Percentiles rank a stretch among this genome's conserved stretches.
phyloP scores from a whole-genome alignment of 2,113 vertebrate species.

The Sapayoa aenigma region DNA sequence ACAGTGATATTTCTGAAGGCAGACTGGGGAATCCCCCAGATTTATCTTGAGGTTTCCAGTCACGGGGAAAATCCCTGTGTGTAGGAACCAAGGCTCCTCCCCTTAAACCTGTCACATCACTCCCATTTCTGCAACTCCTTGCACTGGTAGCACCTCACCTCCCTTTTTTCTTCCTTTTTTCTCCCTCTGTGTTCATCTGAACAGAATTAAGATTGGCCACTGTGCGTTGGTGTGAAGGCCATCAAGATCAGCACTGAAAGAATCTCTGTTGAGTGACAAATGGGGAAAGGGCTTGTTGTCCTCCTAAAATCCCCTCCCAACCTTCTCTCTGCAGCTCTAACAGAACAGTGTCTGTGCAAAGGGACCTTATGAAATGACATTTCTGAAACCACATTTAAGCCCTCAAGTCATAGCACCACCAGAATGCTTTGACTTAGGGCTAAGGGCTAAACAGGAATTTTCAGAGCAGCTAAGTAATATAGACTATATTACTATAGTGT shows the following conservation, averaged over 20 bases:
- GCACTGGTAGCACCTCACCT: background rate
- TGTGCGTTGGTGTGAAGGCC: background rate
- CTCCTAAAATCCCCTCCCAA: background rate
- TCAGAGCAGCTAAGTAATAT: background rate
- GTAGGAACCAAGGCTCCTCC: background rate
- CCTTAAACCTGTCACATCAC: background rate
- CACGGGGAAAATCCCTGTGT: conserved; percentile 45
- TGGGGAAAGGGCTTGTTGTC: background rate
- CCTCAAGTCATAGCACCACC: fast-evolving
- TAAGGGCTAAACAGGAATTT: background rate
- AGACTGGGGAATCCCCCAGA: conserved; percentile 28
- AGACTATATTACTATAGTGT: background rate
- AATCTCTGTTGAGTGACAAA: background rate
- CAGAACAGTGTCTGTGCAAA: background rate
- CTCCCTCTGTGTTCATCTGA: background rate
- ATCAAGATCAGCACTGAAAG: background rate
- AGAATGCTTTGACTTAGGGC: background rate
- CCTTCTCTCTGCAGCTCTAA: background rate
- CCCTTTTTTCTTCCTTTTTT: background rate
- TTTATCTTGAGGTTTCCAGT: background rate
- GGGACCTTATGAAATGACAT: background rate
- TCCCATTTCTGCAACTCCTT: background rate
- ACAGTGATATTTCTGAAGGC: conserved; percentile 19
- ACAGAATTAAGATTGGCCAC: background rate
- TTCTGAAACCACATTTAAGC: background rate